A percentile compares a stretch with the other conserved stretches of the same genome.
Evolutionary conservation across 2,113 vertebrate species (phyloP).

Genomic region (Cavia porcellus): DNA sequence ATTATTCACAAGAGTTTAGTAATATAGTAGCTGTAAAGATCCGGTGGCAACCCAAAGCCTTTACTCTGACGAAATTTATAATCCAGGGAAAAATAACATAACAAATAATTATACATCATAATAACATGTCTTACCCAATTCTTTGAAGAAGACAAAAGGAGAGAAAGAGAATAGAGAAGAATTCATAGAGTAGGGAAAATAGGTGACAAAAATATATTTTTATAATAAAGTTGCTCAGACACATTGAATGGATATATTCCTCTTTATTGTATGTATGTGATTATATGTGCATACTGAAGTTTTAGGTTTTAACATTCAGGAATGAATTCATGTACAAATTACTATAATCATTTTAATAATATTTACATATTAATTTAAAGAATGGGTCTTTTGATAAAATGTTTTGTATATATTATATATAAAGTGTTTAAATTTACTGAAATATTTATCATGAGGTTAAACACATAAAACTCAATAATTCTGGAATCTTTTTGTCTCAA

Average conservation of each 20-base stretch:
- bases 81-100: not conserved
- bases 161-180: not conserved
- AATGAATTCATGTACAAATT: not conserved
- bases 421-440: not conserved
- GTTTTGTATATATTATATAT: not conserved
- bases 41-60: not conserved
- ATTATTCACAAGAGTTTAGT: not conserved
- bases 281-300: not conserved
- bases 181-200: not conserved
- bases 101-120: not conserved
- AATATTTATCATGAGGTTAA: not conserved
- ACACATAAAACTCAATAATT: not conserved
- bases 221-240: not conserved
- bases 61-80: not conserved
- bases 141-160: not conserved
- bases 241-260: not conserved
- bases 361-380: not conserved
- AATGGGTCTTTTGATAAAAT: not conserved
- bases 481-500: not conserved
- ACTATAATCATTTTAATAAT: not conserved
- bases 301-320: not conserved
- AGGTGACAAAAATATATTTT: not conserved
- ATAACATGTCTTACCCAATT: not conserved
- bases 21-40: not conserved
- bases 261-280: not conserved